Evolutionary conservation across 2,113 vertebrate species (phyloP).

Genomic region (Tenrec ecaudatus): DNA sequence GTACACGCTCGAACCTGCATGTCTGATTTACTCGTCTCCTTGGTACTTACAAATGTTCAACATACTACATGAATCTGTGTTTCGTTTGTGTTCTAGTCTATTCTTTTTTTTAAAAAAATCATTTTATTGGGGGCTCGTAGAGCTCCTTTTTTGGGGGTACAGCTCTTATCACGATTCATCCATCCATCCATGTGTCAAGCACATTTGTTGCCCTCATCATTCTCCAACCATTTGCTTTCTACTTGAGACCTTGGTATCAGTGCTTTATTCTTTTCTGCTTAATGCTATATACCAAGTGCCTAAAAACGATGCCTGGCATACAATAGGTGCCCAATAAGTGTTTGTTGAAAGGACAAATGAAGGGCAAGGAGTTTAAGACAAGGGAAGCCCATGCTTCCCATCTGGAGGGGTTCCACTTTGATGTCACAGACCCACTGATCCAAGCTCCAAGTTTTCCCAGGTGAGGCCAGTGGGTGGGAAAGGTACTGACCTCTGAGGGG

Average conservation of each 20-base stretch:
- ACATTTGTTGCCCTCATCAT: too few species aligned
- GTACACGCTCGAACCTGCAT: not conserved
- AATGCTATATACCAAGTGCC: conserved; percentile 1
- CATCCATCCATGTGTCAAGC: too few species aligned
- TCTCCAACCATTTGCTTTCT: too few species aligned
- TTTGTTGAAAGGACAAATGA: conserved; percentile 36
- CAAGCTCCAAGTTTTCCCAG: not conserved
- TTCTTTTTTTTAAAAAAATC: too few species aligned
- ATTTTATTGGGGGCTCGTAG: too few species aligned
- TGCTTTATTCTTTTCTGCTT: not conserved
- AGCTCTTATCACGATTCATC: too few species aligned
- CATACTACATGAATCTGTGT: not conserved
- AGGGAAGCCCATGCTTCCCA: conserved; percentile 2
- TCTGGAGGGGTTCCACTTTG: not conserved
- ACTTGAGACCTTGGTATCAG: conserved; percentile 16
- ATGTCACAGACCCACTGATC: not conserved
- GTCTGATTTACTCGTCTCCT: conserved; percentile 52
- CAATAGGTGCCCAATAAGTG: conserved; percentile 44
- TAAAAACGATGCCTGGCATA: conserved; percentile 25
- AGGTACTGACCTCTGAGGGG: conserved; percentile 88
- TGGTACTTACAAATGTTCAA: conserved; percentile 23
- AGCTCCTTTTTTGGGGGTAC: too few species aligned
- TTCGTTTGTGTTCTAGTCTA: not conserved
- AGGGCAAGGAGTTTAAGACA: conserved; percentile 15
- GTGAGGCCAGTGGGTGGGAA: not conserved